phyloP scores from a whole-genome alignment of 1,140 invertebrate species.

The Drosophila parvula region DNA sequence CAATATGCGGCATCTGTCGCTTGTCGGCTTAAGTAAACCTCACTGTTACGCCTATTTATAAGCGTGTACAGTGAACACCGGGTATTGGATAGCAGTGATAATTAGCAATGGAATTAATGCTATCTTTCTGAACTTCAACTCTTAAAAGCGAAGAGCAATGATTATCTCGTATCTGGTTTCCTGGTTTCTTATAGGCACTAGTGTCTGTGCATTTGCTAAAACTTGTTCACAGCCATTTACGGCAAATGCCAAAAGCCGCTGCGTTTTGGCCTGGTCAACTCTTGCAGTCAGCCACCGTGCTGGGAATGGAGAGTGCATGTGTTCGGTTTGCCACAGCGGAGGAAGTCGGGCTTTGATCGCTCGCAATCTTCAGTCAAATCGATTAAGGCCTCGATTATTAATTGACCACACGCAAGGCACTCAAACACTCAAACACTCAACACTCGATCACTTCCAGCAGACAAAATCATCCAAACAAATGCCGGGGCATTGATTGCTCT shows the following conservation, averaged over 20 bases:
- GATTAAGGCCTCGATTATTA: conserved; percentile 26
- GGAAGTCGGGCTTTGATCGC: conserved; percentile 7
- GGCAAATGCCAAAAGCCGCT: conserved; percentile 35
- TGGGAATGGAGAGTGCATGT: conserved; percentile 2
- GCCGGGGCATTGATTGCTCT: conserved; percentile 36
- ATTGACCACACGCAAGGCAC: conserved; percentile 33
- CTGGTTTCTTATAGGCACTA: not conserved
- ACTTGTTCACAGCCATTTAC: conserved; percentile 34
- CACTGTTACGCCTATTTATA: not conserved
- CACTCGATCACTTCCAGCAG: conserved; percentile 3
- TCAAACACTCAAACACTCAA: not conserved
- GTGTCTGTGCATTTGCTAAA: not conserved
- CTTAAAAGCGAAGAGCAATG: not conserved
- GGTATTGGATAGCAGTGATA: not conserved
- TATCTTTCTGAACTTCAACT: not conserved
- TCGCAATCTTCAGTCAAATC: conserved; percentile 21
- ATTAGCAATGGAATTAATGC: not conserved
- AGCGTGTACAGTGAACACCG: not conserved
- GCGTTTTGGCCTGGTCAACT: conserved; percentile 10
- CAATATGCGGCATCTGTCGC: conserved; percentile 5
- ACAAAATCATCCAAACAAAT: conserved; percentile 25
- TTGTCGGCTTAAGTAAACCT: not conserved
- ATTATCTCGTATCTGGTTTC: not conserved
- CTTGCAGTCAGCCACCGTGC: not conserved
- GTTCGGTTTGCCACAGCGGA: not conserved